Evolutionary conservation across 2,888 invertebrate species (phyloP), one percentile per base, ranked within the genome.

Genomic region (Epinotia ramella): DNA sequence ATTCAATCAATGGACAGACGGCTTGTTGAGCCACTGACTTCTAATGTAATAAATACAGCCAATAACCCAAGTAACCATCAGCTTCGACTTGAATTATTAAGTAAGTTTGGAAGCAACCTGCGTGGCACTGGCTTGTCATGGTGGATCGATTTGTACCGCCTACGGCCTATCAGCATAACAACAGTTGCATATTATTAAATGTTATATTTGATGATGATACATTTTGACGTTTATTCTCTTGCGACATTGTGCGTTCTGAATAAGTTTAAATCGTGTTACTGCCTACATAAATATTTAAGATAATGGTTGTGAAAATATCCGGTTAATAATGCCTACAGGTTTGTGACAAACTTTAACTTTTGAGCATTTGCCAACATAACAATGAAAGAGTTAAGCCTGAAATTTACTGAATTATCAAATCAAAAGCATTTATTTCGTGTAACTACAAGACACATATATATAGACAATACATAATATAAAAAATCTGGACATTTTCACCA

Each of bases 1-100:
- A 88, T 90, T 91, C 86, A 92, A 91, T 91, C 88, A 89, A 88
- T 86, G 83, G 86, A 84, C 86, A 87, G 87, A 87, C 85, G 87
- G 84, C 80, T 73, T 24, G 44, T 57, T 56, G 49, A 76, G 88
- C 83, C 88, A 85, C 65, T 84, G 87, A 88, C 87, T 85, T 82
- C 79, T 67, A 79, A 66, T 81, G 63, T 63, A 56, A 56, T 67
- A 76, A 44, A 62, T 56, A 67, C 66, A 67, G 49, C 20, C 67
- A 28, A 44, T 56, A 76, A 65, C 70, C 49, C 65, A 70, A 70
- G 70, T 20, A 53, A 70, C 33, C 13, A n/a, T n/a, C n/a, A 33
- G 33, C 62, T 18, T 44, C 33, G 9, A 13, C 33, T 33, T 62
- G 49, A 28, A 62, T 16, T 16, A 7, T 33, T 18, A 53, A 67